A percentile compares a stretch with the other conserved stretches of the same genome.
These are phyloP conservation scores for Lasioglossum malachurum DNA, from an alignment of 2,888 invertebrate species.

Conservation along the genomic window DNA sequence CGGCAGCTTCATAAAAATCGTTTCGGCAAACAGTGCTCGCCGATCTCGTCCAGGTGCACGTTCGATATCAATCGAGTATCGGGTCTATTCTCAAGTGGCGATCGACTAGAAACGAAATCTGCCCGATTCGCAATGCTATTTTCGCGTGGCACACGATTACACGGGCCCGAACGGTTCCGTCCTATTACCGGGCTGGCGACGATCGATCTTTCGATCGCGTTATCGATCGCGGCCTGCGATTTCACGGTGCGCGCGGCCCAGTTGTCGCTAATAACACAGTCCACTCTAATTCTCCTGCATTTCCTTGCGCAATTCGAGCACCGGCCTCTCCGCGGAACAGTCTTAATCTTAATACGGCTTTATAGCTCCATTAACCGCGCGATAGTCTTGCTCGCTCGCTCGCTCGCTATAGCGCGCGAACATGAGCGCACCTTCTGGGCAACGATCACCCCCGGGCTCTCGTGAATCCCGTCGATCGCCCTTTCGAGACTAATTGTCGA, in stretches of 20 bases:
- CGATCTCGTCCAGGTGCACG: neutral
- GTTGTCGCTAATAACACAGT: slow-evolving; percentile 26
- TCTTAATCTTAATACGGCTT: slow-evolving; percentile 61
- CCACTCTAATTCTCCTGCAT: slow-evolving; percentile 31
- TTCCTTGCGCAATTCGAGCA: slow-evolving; percentile 35
- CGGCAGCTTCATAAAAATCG: neutral
- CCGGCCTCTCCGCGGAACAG: slow-evolving; percentile 27
- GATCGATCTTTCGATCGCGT: slow-evolving; percentile 15
- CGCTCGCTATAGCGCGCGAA: neutral
- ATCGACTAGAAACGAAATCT: neutral
- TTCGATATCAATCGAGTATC: neutral
- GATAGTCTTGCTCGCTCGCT: neutral
- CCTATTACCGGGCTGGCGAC: neutral
- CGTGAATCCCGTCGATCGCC: slow-evolving; percentile 49
- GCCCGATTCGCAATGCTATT: neutral
- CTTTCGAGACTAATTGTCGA: slow-evolving; percentile 55
- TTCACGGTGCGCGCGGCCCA: slow-evolving; percentile 3
- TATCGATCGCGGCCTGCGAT: slow-evolving; percentile 18
- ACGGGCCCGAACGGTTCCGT: neutral
- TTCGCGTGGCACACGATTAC: slow-evolving; percentile 9
- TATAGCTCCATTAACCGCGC: slow-evolving; percentile 61
- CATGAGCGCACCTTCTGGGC: slow-evolving; percentile 11
- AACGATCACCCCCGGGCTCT: slow-evolving; percentile 47
- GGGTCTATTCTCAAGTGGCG: neutral
- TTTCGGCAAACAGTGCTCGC: neutral